Conservation (phyloP, 2,113 vertebrate species). For the Ondatra zibethicus region DNA sequence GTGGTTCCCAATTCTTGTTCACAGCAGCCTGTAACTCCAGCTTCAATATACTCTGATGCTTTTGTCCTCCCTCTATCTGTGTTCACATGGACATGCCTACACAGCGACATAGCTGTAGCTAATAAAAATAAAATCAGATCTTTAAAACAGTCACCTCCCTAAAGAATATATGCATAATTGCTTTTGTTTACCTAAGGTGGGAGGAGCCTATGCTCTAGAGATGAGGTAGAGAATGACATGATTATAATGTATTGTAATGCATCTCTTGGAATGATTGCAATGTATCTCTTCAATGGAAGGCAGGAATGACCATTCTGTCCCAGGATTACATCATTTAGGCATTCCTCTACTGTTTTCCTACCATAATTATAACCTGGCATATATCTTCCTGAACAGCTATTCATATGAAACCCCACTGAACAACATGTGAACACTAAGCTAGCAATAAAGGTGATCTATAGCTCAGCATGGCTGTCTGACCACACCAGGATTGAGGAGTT, state of each 20-base stretch:
- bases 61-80: too few species aligned
- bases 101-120: background rate
- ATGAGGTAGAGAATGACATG: background rate
- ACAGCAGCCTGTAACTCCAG: background rate
- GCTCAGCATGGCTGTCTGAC: conserved; percentile 21
- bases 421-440: conserved; percentile 46
- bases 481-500: conserved; percentile 47
- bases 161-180: background rate
- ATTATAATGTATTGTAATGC: background rate
- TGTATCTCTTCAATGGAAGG: background rate
- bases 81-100: background rate
- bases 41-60: background rate
- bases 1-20: background rate
- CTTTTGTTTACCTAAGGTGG: background rate
- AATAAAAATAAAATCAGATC: background rate
- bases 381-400: conserved; percentile 2
- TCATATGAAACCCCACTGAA: conserved; percentile 50
- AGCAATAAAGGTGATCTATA: conserved; percentile 47
- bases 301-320: background rate
- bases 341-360: background rate
- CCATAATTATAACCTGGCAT: background rate
- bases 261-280: background rate
- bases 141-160: background rate
- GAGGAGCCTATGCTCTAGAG: background rate
- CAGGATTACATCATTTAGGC: background rate